phyloP scores from a whole-genome alignment of 2,888 invertebrate species.

The Orgyia antiqua region DNA sequence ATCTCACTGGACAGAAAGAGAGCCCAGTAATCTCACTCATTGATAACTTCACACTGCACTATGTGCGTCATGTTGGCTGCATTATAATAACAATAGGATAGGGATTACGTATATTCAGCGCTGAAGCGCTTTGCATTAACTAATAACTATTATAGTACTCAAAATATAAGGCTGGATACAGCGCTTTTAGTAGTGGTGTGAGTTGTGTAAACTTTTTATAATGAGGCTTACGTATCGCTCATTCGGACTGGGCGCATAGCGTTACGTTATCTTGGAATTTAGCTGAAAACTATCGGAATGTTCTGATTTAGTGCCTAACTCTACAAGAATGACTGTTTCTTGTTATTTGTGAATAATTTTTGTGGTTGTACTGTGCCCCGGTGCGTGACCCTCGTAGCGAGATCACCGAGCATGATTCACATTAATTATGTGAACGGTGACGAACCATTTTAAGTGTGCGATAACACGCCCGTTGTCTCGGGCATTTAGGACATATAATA shows the following conservation, averaged over 20 bases:
- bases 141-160: background rate
- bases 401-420: slow-evolving; percentile 58
- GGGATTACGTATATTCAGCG: slow-evolving; percentile 30
- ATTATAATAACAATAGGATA: slow-evolving; percentile 74
- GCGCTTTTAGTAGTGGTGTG: too few relatives aligned
- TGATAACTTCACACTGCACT: slow-evolving; percentile 54
- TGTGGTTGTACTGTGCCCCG: slow-evolving; percentile 27
- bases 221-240: slow-evolving; percentile 60
- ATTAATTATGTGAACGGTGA: slow-evolving; percentile 73
- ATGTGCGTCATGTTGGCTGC: slow-evolving; percentile 70
- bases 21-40: slow-evolving; percentile 28
- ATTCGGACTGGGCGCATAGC: slow-evolving; percentile 46
- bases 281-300: slow-evolving; percentile 27
- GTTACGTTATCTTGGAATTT: slow-evolving; percentile 40
- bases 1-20: slow-evolving; percentile 27
- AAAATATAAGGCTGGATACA: too few relatives aligned
- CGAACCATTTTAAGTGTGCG: slow-evolving; percentile 68
- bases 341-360: slow-evolving; percentile 23
- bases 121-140: slow-evolving; percentile 38
- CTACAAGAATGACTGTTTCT: slow-evolving; percentile 16
- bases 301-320: slow-evolving; percentile 18
- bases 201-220: slow-evolving; percentile 72
- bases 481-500: slow-evolving; percentile 27
- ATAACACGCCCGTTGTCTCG: slow-evolving; percentile 57
- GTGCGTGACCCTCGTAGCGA: slow-evolving; percentile 46